A percentile compares a stretch with the other conserved stretches of the same genome.
These are phyloP conservation scores for Agriotes lineatus DNA, from an alignment of 2,888 invertebrate genomes.

Conservation along the genomic window DNA sequence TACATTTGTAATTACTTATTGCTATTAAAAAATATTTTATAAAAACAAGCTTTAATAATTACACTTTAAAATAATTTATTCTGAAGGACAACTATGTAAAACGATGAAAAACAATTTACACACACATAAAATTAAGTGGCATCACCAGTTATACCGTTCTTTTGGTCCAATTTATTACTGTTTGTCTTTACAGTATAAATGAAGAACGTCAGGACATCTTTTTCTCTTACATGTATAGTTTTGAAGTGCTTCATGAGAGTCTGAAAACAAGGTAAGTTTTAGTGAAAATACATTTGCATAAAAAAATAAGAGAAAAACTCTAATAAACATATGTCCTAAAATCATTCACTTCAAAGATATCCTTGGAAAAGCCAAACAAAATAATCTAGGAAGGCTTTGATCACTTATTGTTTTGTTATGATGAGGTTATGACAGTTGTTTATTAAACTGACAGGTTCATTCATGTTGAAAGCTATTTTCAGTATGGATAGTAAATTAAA, in stretches of 20 bases:
- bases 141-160: constrained; percentile 80
- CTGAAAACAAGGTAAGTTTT: too few relatives aligned
- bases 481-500: too few relatives aligned
- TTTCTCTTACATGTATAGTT: constrained; percentile 93
- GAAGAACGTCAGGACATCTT: constrained; percentile 94
- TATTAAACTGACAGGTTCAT: too few relatives aligned
- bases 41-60: constrained; percentile 18
- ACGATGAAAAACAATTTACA: neutral
- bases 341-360: too few relatives aligned
- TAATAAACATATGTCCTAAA: too few relatives aligned
- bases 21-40: constrained; percentile 28
- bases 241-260: constrained; percentile 95
- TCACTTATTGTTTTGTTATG: too few relatives aligned
- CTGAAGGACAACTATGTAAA: neutral
- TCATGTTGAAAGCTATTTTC: too few relatives aligned
- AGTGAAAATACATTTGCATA: too few relatives aligned
- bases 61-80: constrained; percentile 4
- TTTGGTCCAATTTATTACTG: constrained; percentile 87
- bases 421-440: too few relatives aligned
- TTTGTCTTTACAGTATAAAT: constrained; percentile 97
- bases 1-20: constrained; percentile 17
- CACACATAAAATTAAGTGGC: constrained; percentile 64
- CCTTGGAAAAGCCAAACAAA: too few relatives aligned
- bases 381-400: too few relatives aligned
- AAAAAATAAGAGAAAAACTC: too few relatives aligned